A percentile compares a stretch with the other conserved stretches of the same genome.
These are phyloP conservation scores for Pterois miles DNA, from an alignment of 2,797 vertebrate genomes.

Conservation along the genomic window DNA sequence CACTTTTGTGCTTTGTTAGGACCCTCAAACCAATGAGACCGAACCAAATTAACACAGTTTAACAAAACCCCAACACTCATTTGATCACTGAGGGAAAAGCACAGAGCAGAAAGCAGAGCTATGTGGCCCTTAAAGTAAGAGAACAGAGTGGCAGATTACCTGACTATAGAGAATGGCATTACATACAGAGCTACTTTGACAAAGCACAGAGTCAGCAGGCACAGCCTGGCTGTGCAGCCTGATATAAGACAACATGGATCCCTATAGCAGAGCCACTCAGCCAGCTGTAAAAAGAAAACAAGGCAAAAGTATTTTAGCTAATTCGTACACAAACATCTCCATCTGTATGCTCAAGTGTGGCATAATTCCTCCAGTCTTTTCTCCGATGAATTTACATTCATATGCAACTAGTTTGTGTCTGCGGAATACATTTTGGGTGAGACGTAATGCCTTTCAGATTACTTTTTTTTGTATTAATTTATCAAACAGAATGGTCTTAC, in stretches of 20 bases:
- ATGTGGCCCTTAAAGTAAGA: slow-evolving; percentile 27
- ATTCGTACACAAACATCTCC: slow-evolving; percentile 55
- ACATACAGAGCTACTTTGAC: slow-evolving; percentile 57
- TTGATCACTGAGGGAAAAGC: slow-evolving; percentile 8
- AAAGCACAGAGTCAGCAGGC: slow-evolving; percentile 62
- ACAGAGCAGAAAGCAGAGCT: slow-evolving; percentile 24
- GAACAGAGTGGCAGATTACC: slow-evolving; percentile 56
- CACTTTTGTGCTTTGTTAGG: slow-evolving; percentile 3
- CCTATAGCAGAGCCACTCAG: slow-evolving; percentile 48
- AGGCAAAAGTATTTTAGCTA: slow-evolving; percentile 37
- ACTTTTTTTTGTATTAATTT: neutral
- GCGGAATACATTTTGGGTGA: slow-evolving; percentile 12
- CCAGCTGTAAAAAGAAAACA: slow-evolving; percentile 57
- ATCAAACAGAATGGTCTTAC: slow-evolving; percentile 8
- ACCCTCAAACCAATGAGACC: slow-evolving; percentile 27
- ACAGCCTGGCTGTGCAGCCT: slow-evolving; percentile 23
- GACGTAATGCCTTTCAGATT: slow-evolving; percentile 19
- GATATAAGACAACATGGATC: slow-evolving; percentile 56
- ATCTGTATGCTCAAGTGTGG: slow-evolving; percentile 35
- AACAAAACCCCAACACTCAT: slow-evolving; percentile 22
- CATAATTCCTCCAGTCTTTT: slow-evolving; percentile 20
- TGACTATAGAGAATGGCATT: slow-evolving; percentile 58
- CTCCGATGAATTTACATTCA: slow-evolving; percentile 30
- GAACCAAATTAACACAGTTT: slow-evolving; percentile 29
- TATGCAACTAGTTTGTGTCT: slow-evolving; percentile 32